A percentile compares a stretch with the other conserved stretches of the same genome.
These are phyloP conservation scores for Laupala kohalensis DNA, from an alignment of 1,140 invertebrate genomes.

Conservation along the genomic window DNA sequence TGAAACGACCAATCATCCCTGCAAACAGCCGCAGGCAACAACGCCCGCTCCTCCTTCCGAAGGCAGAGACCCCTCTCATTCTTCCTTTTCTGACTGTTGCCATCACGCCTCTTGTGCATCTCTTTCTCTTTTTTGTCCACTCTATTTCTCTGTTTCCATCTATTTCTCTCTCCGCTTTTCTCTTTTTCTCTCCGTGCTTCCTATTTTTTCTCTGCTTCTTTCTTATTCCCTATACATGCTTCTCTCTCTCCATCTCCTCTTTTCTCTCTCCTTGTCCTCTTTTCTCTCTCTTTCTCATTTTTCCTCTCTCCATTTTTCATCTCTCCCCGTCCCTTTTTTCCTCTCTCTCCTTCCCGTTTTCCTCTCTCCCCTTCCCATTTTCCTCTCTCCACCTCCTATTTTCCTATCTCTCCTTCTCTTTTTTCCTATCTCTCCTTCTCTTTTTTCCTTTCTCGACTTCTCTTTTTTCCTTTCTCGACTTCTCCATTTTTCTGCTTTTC, in stretches of 20 bases:
- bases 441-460: not conserved
- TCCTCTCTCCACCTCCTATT: not conserved
- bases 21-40: not conserved
- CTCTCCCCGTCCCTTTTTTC: not conserved
- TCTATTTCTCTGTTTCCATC: not conserved
- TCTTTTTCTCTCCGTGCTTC: not conserved
- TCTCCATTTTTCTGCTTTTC: not conserved
- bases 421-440: not conserved
- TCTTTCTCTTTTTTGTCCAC: not conserved
- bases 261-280: not conserved
- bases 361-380: not conserved
- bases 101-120: not conserved
- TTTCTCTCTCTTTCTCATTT: not conserved
- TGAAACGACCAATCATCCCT: not conserved
- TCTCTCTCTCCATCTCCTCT: not conserved
- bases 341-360: not conserved
- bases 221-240: not conserved
- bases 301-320: not conserved
- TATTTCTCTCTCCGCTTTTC: not conserved
- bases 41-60: not conserved
- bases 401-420: not conserved
- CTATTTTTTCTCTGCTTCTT: not conserved
- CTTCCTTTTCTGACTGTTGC: no score
- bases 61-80: no score
- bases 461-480: not conserved